Evolutionary conservation across 2,113 vertebrate genomes (phyloP), one percentile per base, ranked within the genome.

Genomic region (Asarcornis scutulata): DNA sequence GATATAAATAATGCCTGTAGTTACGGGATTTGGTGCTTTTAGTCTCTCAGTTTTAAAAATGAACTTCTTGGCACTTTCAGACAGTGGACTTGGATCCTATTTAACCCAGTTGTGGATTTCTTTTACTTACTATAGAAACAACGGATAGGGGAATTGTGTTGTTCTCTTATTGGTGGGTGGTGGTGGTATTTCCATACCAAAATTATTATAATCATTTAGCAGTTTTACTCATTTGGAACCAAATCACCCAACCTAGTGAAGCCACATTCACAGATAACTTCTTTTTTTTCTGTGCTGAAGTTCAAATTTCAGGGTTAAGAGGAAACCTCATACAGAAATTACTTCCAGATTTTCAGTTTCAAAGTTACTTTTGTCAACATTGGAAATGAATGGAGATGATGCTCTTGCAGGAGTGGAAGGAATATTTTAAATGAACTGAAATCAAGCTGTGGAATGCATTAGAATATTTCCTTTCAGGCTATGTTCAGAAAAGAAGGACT

Each of bases 141-240:
- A 4, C 46, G n/a, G 3, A 2, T 1, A 40, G 14, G 27, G 25
- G 7, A 2, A 0, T 64, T 89, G 36, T 82, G 18, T 13, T 63
- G 17, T 21, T 68, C 91, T 67, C 26, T 44, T 68, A 34, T 1
- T 60, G 31, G 46, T 76, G 58, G 17, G 10, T 29, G 26, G 10
- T 73, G 58, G 53, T 93, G 75, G 8, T 75, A 46, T 93, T 87
- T 85, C 27, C 62, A 64, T 17, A 56, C 71, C 22, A 40, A 62
- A 62, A 56, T 79, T 55, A 12, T 25, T n/a, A 34, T 18, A 60
- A 64, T 78, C 0, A 1, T 75, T 71, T 56, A 34, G 42, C 25
- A 44, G 0, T 82, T 59, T 40, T 9, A 40, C 36, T 64, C 38
- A 64, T 40, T 64, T 40, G 27, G 31, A 48, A 68, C 17, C 52